A percentile compares a stretch with the other conserved stretches of the same genome.
Evolutionary conservation across 2,888 invertebrate genomes (phyloP).

Genomic region (Carterocephalus palaemon): DNA sequence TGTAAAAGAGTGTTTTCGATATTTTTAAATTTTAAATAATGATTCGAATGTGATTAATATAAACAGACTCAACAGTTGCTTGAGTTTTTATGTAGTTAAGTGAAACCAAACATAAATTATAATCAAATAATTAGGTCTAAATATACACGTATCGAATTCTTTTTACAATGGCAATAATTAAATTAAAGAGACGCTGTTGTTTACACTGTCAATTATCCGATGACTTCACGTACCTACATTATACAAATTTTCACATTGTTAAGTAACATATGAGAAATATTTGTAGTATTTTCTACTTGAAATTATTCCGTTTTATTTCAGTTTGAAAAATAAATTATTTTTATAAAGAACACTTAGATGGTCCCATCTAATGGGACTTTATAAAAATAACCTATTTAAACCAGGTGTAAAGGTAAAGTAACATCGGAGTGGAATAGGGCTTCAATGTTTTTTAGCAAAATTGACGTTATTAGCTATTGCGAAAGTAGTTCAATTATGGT

Average conservation of each 20-base stretch:
- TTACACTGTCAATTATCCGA: slow-evolving; percentile 47
- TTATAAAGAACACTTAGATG: too few relatives aligned
- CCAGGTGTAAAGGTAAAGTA: too few relatives aligned
- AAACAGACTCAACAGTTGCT: slow-evolving; percentile 6
- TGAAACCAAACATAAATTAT: slow-evolving; percentile 21
- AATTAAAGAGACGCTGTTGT: slow-evolving; percentile 35
- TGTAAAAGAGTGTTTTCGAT: slow-evolving; percentile 12
- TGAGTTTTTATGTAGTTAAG: slow-evolving; percentile 18
- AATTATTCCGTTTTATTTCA: too few relatives aligned
- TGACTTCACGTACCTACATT: slow-evolving; percentile 20
- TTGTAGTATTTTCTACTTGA: neutral
- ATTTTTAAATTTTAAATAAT: slow-evolving; percentile 16
- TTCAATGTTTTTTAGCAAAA: slow-evolving; percentile 9
- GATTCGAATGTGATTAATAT: slow-evolving; percentile 7
- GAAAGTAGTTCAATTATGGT: slow-evolving; percentile 22
- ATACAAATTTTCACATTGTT: slow-evolving; percentile 10
- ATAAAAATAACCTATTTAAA: too few relatives aligned
- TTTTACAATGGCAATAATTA: slow-evolving; percentile 44
- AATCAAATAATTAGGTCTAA: slow-evolving; percentile 22
- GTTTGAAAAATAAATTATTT: neutral
- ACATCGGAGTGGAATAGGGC: slow-evolving; percentile 4
- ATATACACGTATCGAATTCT: slow-evolving; percentile 24
- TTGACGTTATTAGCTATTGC: slow-evolving; percentile 12
- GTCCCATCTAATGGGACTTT: too few relatives aligned
- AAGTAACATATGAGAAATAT: slow-evolving; percentile 1